Evolutionary conservation across 2,888 invertebrate species (phyloP).

Genomic region (Cataglyphis altisquamis): DNA sequence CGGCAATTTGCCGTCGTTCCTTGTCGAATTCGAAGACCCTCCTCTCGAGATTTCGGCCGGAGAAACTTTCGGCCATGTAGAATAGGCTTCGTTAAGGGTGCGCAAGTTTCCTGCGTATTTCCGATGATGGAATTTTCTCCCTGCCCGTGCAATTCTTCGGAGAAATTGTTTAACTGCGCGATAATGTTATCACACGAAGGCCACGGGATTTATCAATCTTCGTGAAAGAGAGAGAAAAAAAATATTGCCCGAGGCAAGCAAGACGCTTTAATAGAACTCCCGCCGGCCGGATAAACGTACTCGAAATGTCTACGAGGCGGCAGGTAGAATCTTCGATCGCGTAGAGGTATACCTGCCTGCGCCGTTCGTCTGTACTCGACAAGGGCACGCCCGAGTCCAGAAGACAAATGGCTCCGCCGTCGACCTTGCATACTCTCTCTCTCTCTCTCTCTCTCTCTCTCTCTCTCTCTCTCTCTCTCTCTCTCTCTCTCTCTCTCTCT

Average conservation of each 20-base stretch:
- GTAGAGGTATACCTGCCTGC: conserved; percentile 66
- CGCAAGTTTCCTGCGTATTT: conserved; percentile 31
- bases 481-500: conserved; percentile 44
- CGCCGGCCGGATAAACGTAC: conserved; percentile 49
- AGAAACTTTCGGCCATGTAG: conserved; percentile 34
- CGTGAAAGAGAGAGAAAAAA: not conserved
- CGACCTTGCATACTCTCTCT: conserved; percentile 67
- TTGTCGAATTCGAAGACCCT: conserved; percentile 19
- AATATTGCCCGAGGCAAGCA: not conserved
- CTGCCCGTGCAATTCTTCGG: not conserved
- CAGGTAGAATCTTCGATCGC: conserved; percentile 70
- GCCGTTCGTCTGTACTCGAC: conserved; percentile 71
- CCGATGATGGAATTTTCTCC: conserved; percentile 33
- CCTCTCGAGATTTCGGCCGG: conserved; percentile 21
- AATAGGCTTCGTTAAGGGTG: conserved; percentile 48
- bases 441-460: conserved; percentile 45
- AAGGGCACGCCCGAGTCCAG: conserved; percentile 69
- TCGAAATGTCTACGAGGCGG: conserved; percentile 57
- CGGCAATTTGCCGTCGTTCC: conserved; percentile 27
- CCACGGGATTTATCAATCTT: conserved; percentile 34
- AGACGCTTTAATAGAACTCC: conserved; percentile 48
- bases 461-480: not conserved
- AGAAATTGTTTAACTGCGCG: conserved; percentile 38
- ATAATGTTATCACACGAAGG: conserved; percentile 33
- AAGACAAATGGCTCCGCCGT: conserved; percentile 72